Percentiles rank a stretch among this genome's conserved stretches.
These are phyloP conservation scores for Salminus brasiliensis DNA, from an alignment of 2,113 vertebrate species.

Conservation along the genomic window DNA sequence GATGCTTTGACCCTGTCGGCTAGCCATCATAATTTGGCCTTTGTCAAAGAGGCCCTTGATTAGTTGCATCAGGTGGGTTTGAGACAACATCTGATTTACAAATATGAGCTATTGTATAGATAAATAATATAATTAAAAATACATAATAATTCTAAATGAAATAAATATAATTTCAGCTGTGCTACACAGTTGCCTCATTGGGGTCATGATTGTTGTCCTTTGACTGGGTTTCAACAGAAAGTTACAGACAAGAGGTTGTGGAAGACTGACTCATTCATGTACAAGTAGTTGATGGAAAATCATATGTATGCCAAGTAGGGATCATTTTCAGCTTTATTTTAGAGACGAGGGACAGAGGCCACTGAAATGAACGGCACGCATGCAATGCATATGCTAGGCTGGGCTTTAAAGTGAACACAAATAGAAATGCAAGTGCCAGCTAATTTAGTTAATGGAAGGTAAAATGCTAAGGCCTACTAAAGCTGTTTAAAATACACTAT, in stretches of 20 bases:
- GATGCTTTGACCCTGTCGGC: too few species aligned
- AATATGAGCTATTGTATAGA: not conserved
- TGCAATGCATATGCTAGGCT: not conserved
- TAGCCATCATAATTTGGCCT: too few species aligned
- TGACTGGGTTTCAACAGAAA: constrained; percentile 27
- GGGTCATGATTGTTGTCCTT: not conserved
- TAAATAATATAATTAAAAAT: too few species aligned
- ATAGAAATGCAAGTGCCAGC: not conserved
- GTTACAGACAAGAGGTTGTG: constrained; percentile 6
- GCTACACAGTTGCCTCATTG: not conserved
- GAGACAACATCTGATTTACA: too few species aligned
- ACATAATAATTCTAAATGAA: not conserved
- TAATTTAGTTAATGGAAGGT: not conserved
- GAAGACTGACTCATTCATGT: not conserved
- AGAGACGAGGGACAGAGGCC: not conserved
- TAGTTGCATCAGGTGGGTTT: too few species aligned
- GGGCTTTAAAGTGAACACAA: not conserved
- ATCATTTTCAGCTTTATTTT: constrained; percentile 24
- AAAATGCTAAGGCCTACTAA: not conserved
- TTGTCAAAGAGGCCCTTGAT: too few species aligned
- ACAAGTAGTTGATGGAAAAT: constrained; percentile 15
- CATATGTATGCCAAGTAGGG: not conserved
- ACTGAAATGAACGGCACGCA: not conserved
- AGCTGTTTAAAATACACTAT: too few species aligned
- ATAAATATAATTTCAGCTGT: not conserved